Evolutionary conservation across 2,797 vertebrate species (phyloP).

Genomic region (Gymnoscopelus braueri): DNA sequence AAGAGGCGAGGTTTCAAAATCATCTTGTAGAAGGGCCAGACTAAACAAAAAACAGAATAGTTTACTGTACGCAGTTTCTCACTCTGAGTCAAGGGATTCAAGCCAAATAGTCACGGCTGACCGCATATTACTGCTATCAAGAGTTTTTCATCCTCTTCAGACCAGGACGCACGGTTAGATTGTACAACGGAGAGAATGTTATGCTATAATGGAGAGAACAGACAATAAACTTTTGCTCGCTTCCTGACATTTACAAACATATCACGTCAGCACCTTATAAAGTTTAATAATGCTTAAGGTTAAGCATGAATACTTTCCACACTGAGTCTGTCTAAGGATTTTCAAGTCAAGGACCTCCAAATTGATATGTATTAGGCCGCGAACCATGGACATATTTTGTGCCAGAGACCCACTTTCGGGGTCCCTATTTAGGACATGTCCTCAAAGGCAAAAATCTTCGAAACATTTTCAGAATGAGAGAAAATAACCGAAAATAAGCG

Average conservation of each 20-base stretch:
- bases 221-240: conserved; percentile 2
- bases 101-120: conserved; percentile 71
- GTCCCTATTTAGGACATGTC: background rate
- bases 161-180: conserved; percentile 71
- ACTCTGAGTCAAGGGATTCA: conserved; percentile 64
- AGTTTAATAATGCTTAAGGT: background rate
- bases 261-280: background rate
- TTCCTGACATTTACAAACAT: background rate
- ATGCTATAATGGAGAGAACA: conserved; percentile 27
- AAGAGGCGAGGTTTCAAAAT: conserved; percentile 55
- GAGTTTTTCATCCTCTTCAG: conserved; percentile 63
- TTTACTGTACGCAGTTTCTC: conserved; percentile 74
- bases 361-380: no score
- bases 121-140: conserved; percentile 68
- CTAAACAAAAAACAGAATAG: conserved; percentile 73
- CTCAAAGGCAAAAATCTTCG: background rate
- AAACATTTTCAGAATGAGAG: no score
- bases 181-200: conserved; percentile 53
- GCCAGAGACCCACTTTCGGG: no score
- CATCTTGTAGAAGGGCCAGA: conserved; percentile 63
- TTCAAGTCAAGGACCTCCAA: no score
- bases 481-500: no score
- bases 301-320: no score
- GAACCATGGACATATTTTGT: no score
- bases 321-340: no score